phyloP scores from a whole-genome alignment of 2,888 invertebrate species.

The Apodemia duryi region DNA sequence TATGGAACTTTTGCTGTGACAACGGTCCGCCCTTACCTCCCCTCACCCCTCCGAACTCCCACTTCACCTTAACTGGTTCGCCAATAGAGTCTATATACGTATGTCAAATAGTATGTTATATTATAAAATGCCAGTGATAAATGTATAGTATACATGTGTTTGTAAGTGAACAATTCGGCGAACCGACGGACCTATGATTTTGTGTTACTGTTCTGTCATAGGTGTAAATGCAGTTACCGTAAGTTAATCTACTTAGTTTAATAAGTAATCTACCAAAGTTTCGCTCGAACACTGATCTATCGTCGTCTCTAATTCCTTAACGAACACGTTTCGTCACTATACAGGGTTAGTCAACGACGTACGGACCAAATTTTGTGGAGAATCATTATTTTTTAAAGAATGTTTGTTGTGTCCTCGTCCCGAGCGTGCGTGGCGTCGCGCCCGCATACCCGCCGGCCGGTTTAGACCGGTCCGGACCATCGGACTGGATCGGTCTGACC shows the following conservation, averaged over 20 bases:
- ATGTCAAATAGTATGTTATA: constrained; percentile 12
- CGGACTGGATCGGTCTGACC: constrained; percentile 30
- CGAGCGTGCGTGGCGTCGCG: constrained; percentile 40
- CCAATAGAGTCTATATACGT: constrained; percentile 19
- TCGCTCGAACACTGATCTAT: constrained; percentile 55
- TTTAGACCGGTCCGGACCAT: constrained; percentile 18
- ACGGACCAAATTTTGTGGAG: constrained; percentile 55
- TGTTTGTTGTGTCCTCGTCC: constrained; percentile 51
- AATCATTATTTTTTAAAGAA: constrained; percentile 45
- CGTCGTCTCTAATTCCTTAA: constrained; percentile 53
- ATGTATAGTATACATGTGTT: constrained; percentile 17
- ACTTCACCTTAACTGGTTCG: constrained; percentile 28
- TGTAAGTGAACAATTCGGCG: constrained; percentile 28
- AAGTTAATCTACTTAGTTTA: constrained; percentile 69
- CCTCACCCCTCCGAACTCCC: constrained; percentile 17
- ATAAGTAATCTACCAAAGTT: constrained; percentile 74
- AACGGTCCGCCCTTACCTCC: constrained; percentile 27
- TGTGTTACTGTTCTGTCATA: constrained; percentile 40
- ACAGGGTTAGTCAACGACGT: constrained; percentile 63
- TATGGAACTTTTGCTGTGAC: constrained; percentile 33
- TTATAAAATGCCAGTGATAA: constrained; percentile 11
- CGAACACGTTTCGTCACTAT: constrained; percentile 50
- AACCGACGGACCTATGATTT: constrained; percentile 28
- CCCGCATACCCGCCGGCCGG: constrained; percentile 28
- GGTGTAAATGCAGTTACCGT: constrained; percentile 72